phyloP scores from a whole-genome alignment of 2,113 vertebrate species.

The Equus przewalskii region DNA sequence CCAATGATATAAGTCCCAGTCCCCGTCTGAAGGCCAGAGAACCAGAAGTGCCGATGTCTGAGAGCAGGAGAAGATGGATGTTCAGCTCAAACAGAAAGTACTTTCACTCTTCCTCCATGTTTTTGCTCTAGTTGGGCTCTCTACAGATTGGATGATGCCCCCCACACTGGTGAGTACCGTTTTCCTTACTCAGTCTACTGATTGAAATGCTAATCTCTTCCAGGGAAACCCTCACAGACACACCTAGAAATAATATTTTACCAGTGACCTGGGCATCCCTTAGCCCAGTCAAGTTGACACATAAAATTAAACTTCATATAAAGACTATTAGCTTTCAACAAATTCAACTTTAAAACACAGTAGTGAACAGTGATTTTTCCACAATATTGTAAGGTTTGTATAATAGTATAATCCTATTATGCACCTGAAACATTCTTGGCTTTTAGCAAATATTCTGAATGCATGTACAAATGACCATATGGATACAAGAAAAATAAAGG shows the following conservation, averaged over 20 bases:
- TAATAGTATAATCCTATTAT: neutral
- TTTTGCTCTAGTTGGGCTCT: neutral
- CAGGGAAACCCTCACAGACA: neutral
- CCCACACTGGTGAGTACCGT: neutral
- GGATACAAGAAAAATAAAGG: neutral
- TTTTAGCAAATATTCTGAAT: conserved; percentile 38
- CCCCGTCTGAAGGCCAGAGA: neutral
- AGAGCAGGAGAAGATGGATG: neutral
- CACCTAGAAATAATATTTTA: neutral
- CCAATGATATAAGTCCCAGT: too few species aligned
- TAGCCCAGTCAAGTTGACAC: neutral
- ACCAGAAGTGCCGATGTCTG: neutral
- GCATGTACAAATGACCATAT: neutral
- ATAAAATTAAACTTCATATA: neutral
- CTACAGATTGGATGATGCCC: neutral
- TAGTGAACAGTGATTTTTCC: neutral
- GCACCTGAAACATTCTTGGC: neutral
- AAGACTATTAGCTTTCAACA: neutral
- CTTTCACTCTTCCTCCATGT: neutral
- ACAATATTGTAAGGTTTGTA: neutral
- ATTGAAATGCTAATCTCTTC: neutral
- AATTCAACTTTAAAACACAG: neutral
- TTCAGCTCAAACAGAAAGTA: neutral
- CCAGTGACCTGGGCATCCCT: neutral
- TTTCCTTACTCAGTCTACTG: neutral